These are phyloP conservation scores for Pangasius larnaudii DNA, from an alignment of 2,797 vertebrate genomes.

Conservation along the genomic window DNA sequence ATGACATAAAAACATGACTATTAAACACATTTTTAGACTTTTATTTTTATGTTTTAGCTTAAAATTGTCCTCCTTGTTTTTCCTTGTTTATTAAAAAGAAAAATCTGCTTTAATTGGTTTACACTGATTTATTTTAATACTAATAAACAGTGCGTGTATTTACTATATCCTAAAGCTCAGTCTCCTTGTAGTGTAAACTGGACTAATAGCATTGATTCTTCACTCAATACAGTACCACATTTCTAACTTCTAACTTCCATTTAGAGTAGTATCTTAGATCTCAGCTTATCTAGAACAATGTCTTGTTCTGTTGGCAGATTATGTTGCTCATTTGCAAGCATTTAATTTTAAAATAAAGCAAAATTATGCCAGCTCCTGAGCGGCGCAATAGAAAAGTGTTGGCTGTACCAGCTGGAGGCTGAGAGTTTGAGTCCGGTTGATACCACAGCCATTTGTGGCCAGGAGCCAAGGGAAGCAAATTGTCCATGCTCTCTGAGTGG, in stretches of 20 bases:
- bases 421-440: not conserved
- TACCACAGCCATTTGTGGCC: not conserved
- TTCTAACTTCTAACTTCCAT: not conserved
- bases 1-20: not conserved
- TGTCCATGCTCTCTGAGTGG: not conserved
- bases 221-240: not conserved
- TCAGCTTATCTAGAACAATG: not conserved
- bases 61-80: not conserved
- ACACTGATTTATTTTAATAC: not conserved
- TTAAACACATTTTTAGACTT: not conserved
- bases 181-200: not conserved
- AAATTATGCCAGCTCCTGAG: not conserved
- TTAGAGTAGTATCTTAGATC: not conserved
- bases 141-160: not conserved
- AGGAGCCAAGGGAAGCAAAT: not conserved
- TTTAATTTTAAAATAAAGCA: not conserved
- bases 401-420: not conserved
- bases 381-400: not conserved
- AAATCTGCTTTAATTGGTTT: not conserved
- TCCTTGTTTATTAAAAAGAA: not conserved
- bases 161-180: not conserved
- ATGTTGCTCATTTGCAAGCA: not conserved
- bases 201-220: constrained; percentile 10
- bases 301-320: not conserved
- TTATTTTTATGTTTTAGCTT: not conserved